Conservation (phyloP, 2,888 invertebrate species). For the Masnerella sp. region DNA sequence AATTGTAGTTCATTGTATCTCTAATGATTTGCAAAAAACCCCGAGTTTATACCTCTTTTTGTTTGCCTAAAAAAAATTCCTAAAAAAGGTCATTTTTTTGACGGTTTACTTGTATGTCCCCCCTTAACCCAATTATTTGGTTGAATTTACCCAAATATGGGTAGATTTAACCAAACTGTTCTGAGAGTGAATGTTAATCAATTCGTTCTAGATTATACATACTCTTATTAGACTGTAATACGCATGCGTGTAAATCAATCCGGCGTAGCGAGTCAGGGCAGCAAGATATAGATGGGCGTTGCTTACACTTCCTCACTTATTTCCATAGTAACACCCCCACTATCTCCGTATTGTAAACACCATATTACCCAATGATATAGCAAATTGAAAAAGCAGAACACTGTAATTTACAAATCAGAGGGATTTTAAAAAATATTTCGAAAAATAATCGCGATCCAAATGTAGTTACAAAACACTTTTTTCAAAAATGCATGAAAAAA, state of each 20-base stretch:
- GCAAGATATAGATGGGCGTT: conserved; percentile 38
- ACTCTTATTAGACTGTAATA: conserved; percentile 22
- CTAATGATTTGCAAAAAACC: no score
- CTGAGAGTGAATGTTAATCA: not conserved
- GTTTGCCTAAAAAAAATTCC: no score
- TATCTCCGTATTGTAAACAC: not conserved
- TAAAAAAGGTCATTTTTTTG: no score
- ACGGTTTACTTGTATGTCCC: no score
- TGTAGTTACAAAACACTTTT: no score
- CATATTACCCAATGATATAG: not conserved
- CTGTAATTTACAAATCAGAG: not conserved
- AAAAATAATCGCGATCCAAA: no score
- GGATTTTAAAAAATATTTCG: no score
- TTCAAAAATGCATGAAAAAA: no score
- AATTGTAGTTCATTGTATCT: conserved; percentile 66
- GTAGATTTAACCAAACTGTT: no score
- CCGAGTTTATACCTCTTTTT: no score
- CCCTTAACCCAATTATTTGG: no score
- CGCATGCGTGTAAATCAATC: conserved; percentile 37
- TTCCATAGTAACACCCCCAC: conserved; percentile 36
- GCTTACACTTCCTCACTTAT: conserved; percentile 34
- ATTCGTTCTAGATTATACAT: conserved; percentile 5
- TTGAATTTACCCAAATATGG: no score
- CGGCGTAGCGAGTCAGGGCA: conserved; percentile 10
- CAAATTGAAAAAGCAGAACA: not conserved